Conservation (phyloP, 2,888 invertebrate species). For the Volucella bombylans region DNA sequence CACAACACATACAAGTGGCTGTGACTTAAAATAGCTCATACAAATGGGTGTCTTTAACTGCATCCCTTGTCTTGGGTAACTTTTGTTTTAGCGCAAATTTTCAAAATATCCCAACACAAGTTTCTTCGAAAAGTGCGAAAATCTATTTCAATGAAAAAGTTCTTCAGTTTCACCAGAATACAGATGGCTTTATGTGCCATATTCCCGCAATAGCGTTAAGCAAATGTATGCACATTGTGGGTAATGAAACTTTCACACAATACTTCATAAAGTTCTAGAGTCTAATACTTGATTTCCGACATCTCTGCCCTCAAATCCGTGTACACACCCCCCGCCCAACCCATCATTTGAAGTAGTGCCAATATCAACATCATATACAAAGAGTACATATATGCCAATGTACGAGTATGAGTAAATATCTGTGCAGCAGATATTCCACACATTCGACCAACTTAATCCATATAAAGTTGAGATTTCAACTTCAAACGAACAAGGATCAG, state of each 20-base stretch:
- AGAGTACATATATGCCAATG: neutral
- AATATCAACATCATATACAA: neutral
- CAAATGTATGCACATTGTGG: conserved; percentile 60
- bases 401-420: neutral
- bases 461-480: conserved; percentile 73
- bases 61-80: too few species aligned
- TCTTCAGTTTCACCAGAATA: neutral
- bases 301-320: neutral
- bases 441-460: conserved; percentile 67
- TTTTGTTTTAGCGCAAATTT: too few species aligned
- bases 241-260: conserved; percentile 68
- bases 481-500: conserved; percentile 63
- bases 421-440: conserved; percentile 15
- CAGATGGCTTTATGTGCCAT: conserved; percentile 7
- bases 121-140: conserved; percentile 6
- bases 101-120: too few species aligned
- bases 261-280: conserved; percentile 61
- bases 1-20: too few species aligned
- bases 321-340: neutral
- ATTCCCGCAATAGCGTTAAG: conserved; percentile 15
- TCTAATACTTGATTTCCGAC: conserved; percentile 50
- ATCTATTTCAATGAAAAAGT: conserved; percentile 19
- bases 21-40: too few species aligned
- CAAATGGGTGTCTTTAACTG: too few species aligned
- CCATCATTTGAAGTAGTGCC: conserved; percentile 11